A percentile compares a stretch with the other conserved stretches of the same genome.
These are phyloP conservation scores for Lamproptera curius DNA, from an alignment of 2,888 invertebrate genomes.

Conservation along the genomic window DNA sequence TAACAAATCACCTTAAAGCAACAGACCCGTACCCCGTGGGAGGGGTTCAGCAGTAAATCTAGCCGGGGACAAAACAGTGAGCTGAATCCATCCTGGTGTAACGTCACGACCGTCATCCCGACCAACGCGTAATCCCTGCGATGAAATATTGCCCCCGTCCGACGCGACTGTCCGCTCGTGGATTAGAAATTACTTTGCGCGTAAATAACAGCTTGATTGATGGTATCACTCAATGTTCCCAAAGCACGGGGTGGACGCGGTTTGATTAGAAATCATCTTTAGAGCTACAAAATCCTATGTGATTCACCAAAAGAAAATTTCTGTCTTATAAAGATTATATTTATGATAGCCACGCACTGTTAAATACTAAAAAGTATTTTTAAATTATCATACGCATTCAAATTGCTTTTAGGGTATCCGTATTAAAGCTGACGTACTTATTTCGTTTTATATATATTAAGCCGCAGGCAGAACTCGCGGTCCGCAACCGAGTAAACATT, in stretches of 20 bases:
- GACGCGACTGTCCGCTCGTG: conserved; percentile 5
- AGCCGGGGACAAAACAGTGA: conserved; percentile 13
- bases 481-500: conserved; percentile 10
- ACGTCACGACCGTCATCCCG: conserved; percentile 6
- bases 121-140: conserved; percentile 10
- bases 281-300: conserved; percentile 1
- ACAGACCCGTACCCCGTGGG: no score
- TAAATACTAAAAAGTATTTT: no score
- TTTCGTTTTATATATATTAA: no score
- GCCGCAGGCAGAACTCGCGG: no score
- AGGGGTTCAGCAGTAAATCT: conserved; percentile 14
- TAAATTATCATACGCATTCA: no score
- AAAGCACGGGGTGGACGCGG: background rate
- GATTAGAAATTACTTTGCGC: conserved; percentile 20
- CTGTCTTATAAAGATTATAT: no score
- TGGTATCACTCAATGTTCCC: conserved; percentile 13
- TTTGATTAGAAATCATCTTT: conserved; percentile 1
- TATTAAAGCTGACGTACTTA: no score
- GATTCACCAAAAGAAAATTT: conserved; percentile 8
- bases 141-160: conserved; percentile 15
- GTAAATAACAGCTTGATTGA: conserved; percentile 19
- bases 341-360: no score
- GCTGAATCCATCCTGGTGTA: conserved; percentile 1
- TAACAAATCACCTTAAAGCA: no score
- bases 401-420: no score